Evolutionary conservation across 2,888 invertebrate species (phyloP).

Genomic region (Drosophila paracracens): DNA sequence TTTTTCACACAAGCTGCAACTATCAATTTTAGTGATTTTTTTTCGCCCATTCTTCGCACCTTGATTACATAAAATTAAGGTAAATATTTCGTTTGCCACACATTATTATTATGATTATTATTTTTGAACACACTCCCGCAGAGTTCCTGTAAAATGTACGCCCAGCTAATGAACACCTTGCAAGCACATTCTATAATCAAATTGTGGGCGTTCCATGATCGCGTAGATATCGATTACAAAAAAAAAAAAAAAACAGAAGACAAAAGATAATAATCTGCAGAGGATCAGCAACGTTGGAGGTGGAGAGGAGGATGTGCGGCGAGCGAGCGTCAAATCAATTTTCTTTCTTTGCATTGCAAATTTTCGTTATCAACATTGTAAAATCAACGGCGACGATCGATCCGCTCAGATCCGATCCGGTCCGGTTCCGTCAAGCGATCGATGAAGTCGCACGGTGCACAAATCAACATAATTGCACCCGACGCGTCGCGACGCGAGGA

Average conservation of each 20-base stretch:
- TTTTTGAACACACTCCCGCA: constrained; percentile 13
- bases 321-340: constrained; percentile 75
- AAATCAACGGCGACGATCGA: constrained; percentile 48
- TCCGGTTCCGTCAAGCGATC: constrained; percentile 42
- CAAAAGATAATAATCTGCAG: constrained; percentile 33
- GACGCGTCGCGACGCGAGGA: constrained; percentile 35
- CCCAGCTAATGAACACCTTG: constrained; percentile 61
- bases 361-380: constrained; percentile 66
- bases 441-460: constrained; percentile 65
- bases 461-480: constrained; percentile 78
- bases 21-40: constrained; percentile 24
- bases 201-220: constrained; percentile 69
- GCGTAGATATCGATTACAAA: constrained; percentile 25
- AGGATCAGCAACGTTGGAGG: constrained; percentile 41
- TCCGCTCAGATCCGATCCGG: constrained; percentile 9
- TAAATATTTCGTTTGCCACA: constrained; percentile 28
- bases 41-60: constrained; percentile 33
- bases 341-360: constrained; percentile 79
- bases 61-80: constrained; percentile 28
- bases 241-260: constrained; percentile 1
- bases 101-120: constrained; percentile 21
- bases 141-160: constrained; percentile 36
- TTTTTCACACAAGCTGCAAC: constrained; percentile 49
- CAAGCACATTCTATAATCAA: constrained; percentile 52
- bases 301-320: constrained; percentile 8